Percentiles rank a stretch among this genome's conserved stretches.
Conservation (phyloP, 2,113 vertebrate genomes). For the Ancistrus triradiatus region DNA sequence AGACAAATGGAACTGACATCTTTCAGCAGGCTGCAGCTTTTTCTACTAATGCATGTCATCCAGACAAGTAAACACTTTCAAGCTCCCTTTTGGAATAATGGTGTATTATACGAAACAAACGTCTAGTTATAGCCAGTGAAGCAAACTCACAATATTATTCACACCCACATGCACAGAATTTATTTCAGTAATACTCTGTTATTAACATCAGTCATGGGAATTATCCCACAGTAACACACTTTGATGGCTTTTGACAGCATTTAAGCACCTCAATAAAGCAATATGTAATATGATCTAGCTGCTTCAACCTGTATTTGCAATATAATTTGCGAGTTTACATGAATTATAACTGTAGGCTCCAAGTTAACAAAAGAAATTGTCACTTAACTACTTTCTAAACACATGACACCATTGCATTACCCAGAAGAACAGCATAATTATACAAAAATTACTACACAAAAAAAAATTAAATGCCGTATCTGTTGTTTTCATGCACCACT, state of each 20-base stretch:
- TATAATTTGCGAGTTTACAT: too few relatives aligned
- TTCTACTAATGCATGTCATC: conserved; percentile 5
- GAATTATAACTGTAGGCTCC: conserved; percentile 27
- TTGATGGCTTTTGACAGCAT: neutral
- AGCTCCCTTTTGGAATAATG: neutral
- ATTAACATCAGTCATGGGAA: neutral
- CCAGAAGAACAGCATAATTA: too few relatives aligned
- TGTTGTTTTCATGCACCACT: too few relatives aligned
- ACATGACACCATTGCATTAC: too few relatives aligned
- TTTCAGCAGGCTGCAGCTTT: conserved; percentile 47
- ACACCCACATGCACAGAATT: conserved; percentile 13
- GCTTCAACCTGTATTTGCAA: too few relatives aligned
- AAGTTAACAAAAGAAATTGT: too few relatives aligned
- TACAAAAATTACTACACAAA: too few relatives aligned
- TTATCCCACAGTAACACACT: conserved; percentile 1
- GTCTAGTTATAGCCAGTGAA: neutral
- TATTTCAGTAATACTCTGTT: conserved; percentile 16
- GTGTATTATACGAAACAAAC: conserved; percentile 6
- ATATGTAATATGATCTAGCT: too few relatives aligned
- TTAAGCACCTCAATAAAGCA: neutral
- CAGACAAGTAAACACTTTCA: neutral
- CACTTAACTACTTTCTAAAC: too few relatives aligned
- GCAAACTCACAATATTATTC: neutral
- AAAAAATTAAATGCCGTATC: too few relatives aligned
- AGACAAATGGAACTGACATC: conserved; percentile 25